Conservation (phyloP, 2,888 invertebrate species). For the Scaptomyza polygonia region DNA sequence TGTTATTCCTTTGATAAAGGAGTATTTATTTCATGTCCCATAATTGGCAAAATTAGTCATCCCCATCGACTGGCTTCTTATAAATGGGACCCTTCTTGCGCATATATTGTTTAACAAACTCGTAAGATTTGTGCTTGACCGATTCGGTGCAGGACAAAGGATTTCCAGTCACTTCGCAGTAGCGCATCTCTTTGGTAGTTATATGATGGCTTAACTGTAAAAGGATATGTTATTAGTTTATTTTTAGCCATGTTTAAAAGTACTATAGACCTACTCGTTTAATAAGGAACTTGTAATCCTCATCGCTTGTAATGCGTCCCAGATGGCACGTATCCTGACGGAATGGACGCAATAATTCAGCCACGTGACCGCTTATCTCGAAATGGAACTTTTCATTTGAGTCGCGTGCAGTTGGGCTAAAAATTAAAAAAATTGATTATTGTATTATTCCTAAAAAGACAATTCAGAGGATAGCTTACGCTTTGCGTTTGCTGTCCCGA, state of each 20-base stretch:
- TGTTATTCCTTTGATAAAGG: constrained; percentile 9
- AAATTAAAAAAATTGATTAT: not conserved
- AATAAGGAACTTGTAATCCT: constrained; percentile 87
- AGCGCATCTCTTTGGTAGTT: constrained; percentile 67
- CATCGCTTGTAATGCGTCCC: constrained; percentile 93
- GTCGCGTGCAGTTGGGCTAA: constrained; percentile 43
- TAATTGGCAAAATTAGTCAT: constrained; percentile 12
- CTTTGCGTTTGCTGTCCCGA: constrained; percentile 30
- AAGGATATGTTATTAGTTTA: not conserved
- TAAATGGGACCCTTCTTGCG: constrained; percentile 92
- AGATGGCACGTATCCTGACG: constrained; percentile 92
- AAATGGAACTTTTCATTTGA: constrained; percentile 62
- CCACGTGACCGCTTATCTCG: constrained; percentile 67
- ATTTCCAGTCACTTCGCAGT: constrained; percentile 61
- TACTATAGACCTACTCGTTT: constrained; percentile 49
- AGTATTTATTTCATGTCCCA: constrained; percentile 8
- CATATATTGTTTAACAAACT: constrained; percentile 98
- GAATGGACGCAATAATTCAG: constrained; percentile 86
- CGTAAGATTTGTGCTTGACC: constrained; percentile 97
- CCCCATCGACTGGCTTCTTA: constrained; percentile 52
- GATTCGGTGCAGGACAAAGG: constrained; percentile 65
- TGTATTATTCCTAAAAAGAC: not conserved
- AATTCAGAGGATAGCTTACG: constrained; percentile 4
- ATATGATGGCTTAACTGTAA: constrained; percentile 64
- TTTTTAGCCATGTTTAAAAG: not conserved